Percentiles rank a stretch among this genome's conserved stretches.
phyloP scores from a whole-genome alignment of 2,797 vertebrate species.

The Ptychadena robeensis region DNA sequence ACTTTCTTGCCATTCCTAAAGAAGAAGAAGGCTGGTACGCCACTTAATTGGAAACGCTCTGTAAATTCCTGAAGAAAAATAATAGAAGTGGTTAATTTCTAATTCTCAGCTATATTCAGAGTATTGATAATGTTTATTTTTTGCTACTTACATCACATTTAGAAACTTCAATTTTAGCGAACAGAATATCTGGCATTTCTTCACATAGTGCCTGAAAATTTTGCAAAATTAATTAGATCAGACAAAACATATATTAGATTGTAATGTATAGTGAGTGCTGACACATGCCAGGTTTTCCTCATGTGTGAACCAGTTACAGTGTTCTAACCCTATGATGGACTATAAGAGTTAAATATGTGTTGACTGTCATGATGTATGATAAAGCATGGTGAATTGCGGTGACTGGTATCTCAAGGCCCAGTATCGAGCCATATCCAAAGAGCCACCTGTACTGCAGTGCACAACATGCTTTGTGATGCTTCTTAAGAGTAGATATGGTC shows the following conservation, averaged over 20 bases:
- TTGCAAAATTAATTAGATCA: not conserved
- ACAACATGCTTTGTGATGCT: too few species aligned
- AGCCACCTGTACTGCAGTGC: too few species aligned
- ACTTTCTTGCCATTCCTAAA: not conserved
- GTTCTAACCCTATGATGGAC: too few species aligned
- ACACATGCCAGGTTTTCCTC: too few species aligned
- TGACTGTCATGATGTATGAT: too few species aligned
- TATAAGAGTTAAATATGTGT: too few species aligned
- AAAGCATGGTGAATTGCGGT: too few species aligned
- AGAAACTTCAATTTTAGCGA: constrained; percentile 27
- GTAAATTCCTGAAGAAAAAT: constrained; percentile 14
- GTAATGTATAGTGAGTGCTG: too few species aligned
- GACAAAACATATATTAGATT: not conserved
- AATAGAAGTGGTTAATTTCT: not conserved
- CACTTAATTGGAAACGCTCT: not conserved
- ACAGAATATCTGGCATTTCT: constrained; percentile 20
- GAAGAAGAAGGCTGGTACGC: constrained; percentile 40
- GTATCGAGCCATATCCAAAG: too few species aligned
- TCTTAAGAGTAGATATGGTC: too few species aligned
- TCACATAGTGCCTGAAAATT: constrained; percentile 16
- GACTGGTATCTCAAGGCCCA: too few species aligned
- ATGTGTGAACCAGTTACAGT: too few species aligned
- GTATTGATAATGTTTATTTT: not conserved
- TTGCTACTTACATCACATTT: constrained; percentile 37
- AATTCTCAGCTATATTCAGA: not conserved